phyloP scores from a whole-genome alignment of 2,797 vertebrate species.

The Tiaroga cobitis region DNA sequence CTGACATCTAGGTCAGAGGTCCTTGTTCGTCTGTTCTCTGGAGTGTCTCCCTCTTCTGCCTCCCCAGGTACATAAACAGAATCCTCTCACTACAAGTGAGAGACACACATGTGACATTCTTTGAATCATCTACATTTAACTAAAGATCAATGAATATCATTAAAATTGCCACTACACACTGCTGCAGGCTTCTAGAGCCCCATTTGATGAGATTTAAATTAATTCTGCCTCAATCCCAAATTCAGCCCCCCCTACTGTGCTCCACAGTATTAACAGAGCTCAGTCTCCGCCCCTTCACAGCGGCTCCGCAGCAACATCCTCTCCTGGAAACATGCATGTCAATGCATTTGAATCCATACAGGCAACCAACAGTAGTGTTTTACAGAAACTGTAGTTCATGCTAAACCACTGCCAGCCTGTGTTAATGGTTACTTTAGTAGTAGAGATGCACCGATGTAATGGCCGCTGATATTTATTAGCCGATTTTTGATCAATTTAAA shows the following conservation, averaged over 20 bases:
- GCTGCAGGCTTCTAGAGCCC: conserved; percentile 61
- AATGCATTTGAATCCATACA: conserved; percentile 34
- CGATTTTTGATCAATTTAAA: too few species aligned
- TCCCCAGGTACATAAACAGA: too few species aligned
- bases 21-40: too few species aligned
- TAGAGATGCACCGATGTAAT: background rate
- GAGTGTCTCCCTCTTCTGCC: too few species aligned
- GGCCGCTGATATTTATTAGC: too few species aligned
- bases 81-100: too few species aligned
- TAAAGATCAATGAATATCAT: too few species aligned
- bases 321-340: conserved; percentile 49
- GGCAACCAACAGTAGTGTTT: background rate
- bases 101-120: too few species aligned
- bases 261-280: conserved; percentile 65
- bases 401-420: background rate
- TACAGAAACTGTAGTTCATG: background rate
- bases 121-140: too few species aligned
- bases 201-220: conserved; percentile 83
- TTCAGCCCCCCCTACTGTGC: conserved; percentile 72
- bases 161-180: too few species aligned
- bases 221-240: conserved; percentile 79
- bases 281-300: conserved; percentile 55
- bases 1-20: too few species aligned
- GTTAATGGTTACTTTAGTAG: background rate
- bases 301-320: conserved; percentile 51